Conservation (phyloP, 2,113 vertebrate genomes). For the Eulemur rufifrons region DNA sequence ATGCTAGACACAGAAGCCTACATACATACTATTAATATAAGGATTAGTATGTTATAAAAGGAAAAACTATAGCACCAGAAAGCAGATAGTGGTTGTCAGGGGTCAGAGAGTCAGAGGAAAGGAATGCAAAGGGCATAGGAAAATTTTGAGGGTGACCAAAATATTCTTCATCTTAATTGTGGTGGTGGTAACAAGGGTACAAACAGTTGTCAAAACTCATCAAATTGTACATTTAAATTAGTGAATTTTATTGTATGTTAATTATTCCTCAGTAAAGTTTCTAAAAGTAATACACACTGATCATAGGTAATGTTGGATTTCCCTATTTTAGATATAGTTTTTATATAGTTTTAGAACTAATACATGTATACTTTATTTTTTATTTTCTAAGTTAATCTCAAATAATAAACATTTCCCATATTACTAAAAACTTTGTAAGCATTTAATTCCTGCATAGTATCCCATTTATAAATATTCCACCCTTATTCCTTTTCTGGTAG, state of each 20-base stretch:
- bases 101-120: neutral
- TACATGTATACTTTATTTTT: neutral
- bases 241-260: neutral
- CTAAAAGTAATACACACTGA: neutral
- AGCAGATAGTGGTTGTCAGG: neutral
- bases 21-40: too few relatives aligned
- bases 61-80: neutral
- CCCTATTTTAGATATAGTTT: neutral
- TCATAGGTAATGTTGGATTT: neutral
- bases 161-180: neutral
- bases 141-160: neutral
- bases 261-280: neutral
- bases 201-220: neutral
- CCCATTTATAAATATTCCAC: neutral
- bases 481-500: neutral
- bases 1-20: neutral
- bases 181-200: neutral
- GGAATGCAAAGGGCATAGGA: neutral
- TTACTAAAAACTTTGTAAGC: neutral
- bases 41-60: neutral
- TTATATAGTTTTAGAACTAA: neutral
- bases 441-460: neutral
- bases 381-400: slow-evolving; percentile 20
- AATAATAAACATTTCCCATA: neutral
- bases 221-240: neutral